Evolutionary conservation across 2,888 invertebrate genomes (phyloP).

Genomic region (Ditylenchus weischeri): DNA sequence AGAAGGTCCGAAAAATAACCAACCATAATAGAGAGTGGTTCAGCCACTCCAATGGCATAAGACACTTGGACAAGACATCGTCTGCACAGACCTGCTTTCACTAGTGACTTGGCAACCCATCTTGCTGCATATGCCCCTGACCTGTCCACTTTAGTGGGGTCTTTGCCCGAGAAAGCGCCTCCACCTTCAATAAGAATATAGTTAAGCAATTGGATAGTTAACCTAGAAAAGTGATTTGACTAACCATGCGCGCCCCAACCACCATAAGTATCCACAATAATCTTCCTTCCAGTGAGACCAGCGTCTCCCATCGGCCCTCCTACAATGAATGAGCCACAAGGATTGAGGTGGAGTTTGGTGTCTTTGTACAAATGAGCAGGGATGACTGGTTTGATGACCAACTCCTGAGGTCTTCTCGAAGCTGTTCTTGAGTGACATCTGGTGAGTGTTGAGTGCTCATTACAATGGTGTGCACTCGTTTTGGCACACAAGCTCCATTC

Average conservation of each 20-base stretch:
- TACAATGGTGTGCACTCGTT: slow-evolving; percentile 92
- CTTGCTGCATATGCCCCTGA: slow-evolving; percentile 97
- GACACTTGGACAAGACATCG: slow-evolving; percentile 83
- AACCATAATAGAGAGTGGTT: slow-evolving; percentile 92
- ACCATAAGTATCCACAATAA: slow-evolving; percentile 98
- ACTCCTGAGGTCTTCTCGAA: slow-evolving; percentile 67
- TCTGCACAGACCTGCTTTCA: slow-evolving; percentile 74
- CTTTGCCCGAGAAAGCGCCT: slow-evolving; percentile 98
- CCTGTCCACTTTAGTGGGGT: slow-evolving; percentile 77
- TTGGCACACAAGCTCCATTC: slow-evolving; percentile 87
- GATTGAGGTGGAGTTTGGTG: slow-evolving; percentile 93
- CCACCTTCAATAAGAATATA: slow-evolving; percentile 66
- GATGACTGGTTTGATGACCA: slow-evolving; percentile 87
- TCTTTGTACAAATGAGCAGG: slow-evolving; percentile 80
- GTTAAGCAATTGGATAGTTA: too few relatives aligned
- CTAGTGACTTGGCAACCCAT: slow-evolving; percentile 93
- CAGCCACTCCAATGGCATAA: slow-evolving; percentile 88
- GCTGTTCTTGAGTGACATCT: slow-evolving; percentile 71
- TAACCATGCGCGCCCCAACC: slow-evolving; percentile 94
- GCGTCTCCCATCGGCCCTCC: slow-evolving; percentile 73
- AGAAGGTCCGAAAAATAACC: slow-evolving; percentile 67
- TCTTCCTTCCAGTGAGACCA: slow-evolving; percentile 83
- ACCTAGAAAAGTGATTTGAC: too few relatives aligned
- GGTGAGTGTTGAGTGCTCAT: slow-evolving; percentile 96
- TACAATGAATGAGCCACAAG: slow-evolving; percentile 89